These are phyloP conservation scores for Neria commutata DNA, from an alignment of 2,888 invertebrate species.

Conservation along the genomic window DNA sequence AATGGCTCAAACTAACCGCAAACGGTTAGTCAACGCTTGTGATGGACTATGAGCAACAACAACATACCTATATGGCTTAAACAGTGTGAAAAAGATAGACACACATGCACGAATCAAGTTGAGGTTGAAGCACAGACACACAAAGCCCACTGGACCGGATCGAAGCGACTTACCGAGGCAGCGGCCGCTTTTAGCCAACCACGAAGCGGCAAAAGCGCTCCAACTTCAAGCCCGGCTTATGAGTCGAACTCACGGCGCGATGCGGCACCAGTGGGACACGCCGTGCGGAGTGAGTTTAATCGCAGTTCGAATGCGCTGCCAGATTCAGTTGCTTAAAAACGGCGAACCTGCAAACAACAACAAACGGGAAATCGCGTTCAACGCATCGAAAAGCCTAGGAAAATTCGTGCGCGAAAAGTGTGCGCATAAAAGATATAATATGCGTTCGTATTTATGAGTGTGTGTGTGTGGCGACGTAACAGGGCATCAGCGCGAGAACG, in stretches of 20 bases:
- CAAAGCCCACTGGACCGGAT: constrained; percentile 24
- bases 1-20: constrained; percentile 20
- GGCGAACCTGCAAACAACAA: constrained; percentile 28
- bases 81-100: not conserved
- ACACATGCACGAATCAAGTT: not conserved
- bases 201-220: constrained; percentile 27
- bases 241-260: too few relatives aligned
- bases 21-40: constrained; percentile 25
- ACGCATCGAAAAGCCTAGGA: not conserved
- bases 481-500: too few relatives aligned
- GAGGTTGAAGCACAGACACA: not conserved
- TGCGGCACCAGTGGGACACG: not conserved
- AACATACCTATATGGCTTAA: not conserved
- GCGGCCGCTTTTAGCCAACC: constrained; percentile 21
- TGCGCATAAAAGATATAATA: not conserved
- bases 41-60: not conserved
- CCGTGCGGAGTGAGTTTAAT: constrained; percentile 24
- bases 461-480: too few relatives aligned
- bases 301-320: constrained; percentile 22
- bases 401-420: not conserved
- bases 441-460: too few relatives aligned
- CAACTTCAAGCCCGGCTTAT: constrained; percentile 17
- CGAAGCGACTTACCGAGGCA: constrained; percentile 6
- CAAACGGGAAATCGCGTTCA: not conserved
- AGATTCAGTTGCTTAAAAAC: constrained; percentile 33